Evolutionary conservation across 2,888 invertebrate genomes (phyloP).

Genomic region (Dasysyrphus tricinctus): DNA sequence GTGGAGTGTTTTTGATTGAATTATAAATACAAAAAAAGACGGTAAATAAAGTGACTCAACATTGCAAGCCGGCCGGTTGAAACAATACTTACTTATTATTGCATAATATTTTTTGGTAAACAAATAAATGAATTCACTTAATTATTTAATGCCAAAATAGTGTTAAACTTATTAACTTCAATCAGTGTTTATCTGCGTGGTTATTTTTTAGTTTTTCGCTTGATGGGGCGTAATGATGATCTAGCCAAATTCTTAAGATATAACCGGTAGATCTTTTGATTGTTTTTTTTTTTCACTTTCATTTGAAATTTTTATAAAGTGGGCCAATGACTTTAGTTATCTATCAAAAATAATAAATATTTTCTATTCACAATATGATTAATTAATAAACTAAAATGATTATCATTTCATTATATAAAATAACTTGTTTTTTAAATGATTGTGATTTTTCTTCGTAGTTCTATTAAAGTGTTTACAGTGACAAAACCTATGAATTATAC

Average conservation of each 20-base stretch:
- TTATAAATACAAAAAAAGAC: neutral
- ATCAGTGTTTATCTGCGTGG: neutral
- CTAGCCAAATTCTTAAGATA: neutral
- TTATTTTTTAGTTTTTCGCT: neutral
- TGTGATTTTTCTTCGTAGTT: neutral
- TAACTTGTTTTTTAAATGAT: no score
- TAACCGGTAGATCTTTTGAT: neutral
- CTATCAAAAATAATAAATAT: neutral
- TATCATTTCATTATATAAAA: neutral
- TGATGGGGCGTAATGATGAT: neutral
- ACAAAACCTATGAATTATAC: neutral
- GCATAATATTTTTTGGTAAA: conserved; percentile 14
- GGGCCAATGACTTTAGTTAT: neutral
- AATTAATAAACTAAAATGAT: neutral
- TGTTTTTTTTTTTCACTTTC: conserved; percentile 26
- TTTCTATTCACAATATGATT: neutral
- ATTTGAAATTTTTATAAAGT: neutral
- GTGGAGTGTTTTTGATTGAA: conserved; percentile 22
- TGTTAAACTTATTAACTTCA: neutral
- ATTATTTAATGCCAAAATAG: conserved; percentile 18
- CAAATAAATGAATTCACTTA: conserved; percentile 2
- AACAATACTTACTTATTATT: neutral
- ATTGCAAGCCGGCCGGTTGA: conserved; percentile 14
- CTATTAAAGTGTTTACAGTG: neutral
- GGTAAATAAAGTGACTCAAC: neutral